Percentiles rank a stretch among this genome's conserved stretches.
Evolutionary conservation across 2,888 invertebrate genomes (phyloP).

Genomic region (Trissolcus japonicus): DNA sequence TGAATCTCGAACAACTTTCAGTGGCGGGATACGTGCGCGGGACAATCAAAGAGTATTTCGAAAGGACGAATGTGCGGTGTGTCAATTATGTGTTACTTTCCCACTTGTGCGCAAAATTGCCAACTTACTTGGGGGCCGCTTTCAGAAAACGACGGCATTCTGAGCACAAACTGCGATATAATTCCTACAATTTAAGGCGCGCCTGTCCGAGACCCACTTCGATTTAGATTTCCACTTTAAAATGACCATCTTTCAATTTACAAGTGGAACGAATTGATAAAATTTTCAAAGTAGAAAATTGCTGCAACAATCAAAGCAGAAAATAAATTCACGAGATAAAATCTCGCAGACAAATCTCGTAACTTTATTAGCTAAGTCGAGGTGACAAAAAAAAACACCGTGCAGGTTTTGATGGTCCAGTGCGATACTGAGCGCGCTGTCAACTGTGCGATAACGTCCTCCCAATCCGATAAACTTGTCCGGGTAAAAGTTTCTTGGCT

Average conservation of each 20-base stretch:
- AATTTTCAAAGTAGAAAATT: too few relatives aligned
- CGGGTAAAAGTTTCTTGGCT: slow-evolving; percentile 42
- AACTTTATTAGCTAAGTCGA: too few relatives aligned
- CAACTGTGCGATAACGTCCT: slow-evolving; percentile 47
- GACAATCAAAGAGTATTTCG: slow-evolving; percentile 50
- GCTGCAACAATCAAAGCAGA: too few relatives aligned
- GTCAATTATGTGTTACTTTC: slow-evolving; percentile 46
- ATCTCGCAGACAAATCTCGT: too few relatives aligned
- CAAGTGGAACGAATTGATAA: neutral
- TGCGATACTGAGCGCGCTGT: slow-evolving; percentile 27
- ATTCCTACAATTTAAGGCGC: neutral
- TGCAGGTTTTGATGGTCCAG: slow-evolving; percentile 13
- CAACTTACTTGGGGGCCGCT: slow-evolving; percentile 16
- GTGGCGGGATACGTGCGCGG: slow-evolving; percentile 34
- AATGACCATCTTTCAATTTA: neutral
- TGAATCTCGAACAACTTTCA: slow-evolving; percentile 53
- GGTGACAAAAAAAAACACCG: neutral
- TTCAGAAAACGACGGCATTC: slow-evolving; percentile 8
- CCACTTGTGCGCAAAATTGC: slow-evolving; percentile 18
- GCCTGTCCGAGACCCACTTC: too few relatives aligned
- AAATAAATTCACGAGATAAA: too few relatives aligned
- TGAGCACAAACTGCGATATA: neutral
- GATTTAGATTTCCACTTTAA: too few relatives aligned
- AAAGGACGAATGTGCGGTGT: slow-evolving; percentile 35
- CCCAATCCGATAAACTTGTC: slow-evolving; percentile 52